These are phyloP conservation scores for Neotragus pygmaeus DNA, from an alignment of 2,113 vertebrate species.

Conservation along the genomic window DNA sequence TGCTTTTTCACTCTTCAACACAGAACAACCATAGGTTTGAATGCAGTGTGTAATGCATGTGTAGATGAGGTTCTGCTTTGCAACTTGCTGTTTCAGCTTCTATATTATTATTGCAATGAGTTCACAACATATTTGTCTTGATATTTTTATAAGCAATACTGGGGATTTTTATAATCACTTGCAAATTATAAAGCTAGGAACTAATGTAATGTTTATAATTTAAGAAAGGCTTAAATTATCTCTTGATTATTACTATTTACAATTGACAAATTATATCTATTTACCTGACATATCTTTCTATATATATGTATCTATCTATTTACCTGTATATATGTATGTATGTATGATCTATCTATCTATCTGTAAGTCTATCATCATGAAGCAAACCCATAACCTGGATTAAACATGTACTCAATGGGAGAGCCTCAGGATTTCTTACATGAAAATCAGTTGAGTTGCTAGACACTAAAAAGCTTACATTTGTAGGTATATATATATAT, in stretches of 20 bases:
- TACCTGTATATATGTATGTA: background rate
- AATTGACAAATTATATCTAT: background rate
- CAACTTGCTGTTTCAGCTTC: background rate
- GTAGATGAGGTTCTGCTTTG: background rate
- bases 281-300: background rate
- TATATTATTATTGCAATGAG: background rate
- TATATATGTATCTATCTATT: background rate
- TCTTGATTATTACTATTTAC: background rate
- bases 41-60: conserved; percentile 48
- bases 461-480: background rate
- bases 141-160: background rate
- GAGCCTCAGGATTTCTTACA: background rate
- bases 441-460: background rate
- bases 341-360: background rate
- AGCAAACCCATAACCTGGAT: background rate
- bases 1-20: conserved; percentile 51
- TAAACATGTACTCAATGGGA: background rate
- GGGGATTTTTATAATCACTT: background rate
- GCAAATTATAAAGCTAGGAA: conserved; percentile 10
- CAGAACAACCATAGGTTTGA: conserved; percentile 12
- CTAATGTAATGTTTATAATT: background rate
- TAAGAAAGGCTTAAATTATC: background rate
- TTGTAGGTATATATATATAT: background rate
- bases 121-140: background rate
- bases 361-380: background rate